Percentiles rank a stretch among this genome's conserved stretches.
These are phyloP conservation scores for Chaetorhynchus papuensis DNA, from an alignment of 2,113 vertebrate genomes.

Conservation along the genomic window DNA sequence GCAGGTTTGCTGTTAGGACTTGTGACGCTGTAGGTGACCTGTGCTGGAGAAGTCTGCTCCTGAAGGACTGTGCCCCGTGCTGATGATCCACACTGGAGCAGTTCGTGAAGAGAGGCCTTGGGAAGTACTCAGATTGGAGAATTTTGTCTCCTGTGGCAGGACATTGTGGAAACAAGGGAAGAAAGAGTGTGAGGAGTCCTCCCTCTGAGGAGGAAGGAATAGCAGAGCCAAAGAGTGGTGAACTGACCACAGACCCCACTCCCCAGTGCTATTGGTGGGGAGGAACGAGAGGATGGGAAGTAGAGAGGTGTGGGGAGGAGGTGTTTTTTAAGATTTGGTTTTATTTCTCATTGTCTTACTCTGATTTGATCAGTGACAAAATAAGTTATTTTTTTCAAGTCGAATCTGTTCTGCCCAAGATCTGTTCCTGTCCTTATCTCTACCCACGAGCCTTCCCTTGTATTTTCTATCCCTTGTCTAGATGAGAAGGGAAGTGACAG, in stretches of 20 bases:
- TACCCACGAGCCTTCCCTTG: background rate
- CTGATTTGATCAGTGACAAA: background rate
- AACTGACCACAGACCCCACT: background rate
- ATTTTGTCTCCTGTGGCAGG: background rate
- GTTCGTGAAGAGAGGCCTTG: background rate
- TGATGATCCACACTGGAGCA: background rate
- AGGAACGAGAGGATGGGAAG: background rate
- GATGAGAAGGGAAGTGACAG: background rate
- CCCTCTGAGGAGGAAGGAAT: background rate
- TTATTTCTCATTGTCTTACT: background rate
- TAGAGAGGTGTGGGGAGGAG: background rate
- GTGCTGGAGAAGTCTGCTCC: background rate
- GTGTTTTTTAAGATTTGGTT: background rate
- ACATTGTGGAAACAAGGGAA: background rate
- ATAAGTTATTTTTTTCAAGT: background rate
- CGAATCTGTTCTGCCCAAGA: background rate
- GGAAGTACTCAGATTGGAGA: background rate
- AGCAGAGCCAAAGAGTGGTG: background rate
- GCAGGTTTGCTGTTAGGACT: background rate
- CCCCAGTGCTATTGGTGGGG: background rate
- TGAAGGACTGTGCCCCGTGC: background rate
- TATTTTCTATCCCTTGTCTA: background rate
- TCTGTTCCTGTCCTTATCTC: background rate
- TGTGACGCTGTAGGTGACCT: background rate
- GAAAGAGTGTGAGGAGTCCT: background rate